Base-by-base conservation (phyloP, 1,140 invertebrate genomes). In the Zaprionus taronus region DNA sequence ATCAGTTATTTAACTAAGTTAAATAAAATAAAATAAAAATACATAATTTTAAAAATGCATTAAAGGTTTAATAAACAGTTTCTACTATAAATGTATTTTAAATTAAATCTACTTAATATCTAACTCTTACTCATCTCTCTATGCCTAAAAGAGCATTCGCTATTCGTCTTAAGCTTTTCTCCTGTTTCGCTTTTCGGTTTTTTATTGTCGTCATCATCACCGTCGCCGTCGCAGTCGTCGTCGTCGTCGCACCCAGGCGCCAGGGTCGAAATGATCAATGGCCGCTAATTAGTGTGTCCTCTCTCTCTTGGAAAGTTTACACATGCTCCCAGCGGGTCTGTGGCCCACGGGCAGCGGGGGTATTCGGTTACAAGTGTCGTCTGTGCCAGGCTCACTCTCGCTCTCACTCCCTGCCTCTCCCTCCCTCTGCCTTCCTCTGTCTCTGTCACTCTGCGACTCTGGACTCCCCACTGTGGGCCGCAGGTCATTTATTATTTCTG, bases 231-330 rank as follows among this genome's bases (percentile, higher is more conserved):
- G 75, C 41, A 28, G 44, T 53, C 34, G 47, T 44, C 14, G 63
- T 47, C 58, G 65, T 69, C 79, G 79, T 85, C 72, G 74, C 82
- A 77, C 78, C 75, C 75, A 77, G 85, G 84, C 81, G 84, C 85
- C 85, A 69, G 69, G 53, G 44, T 70, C 62, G 44, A 64, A 85
- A 89, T 89, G 85, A 89, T 90, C 84, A 89, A 89, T 89, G 85
- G 79, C 36, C 81, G 76, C 85, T 89, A 89, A 89, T 89, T 89
- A 89, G 81, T 90, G 85, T 81, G 81, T 90, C 81, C 85, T 81
- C 85, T 80, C 71, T 34, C 62, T 83, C 60, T 83, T 74, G 80
- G 84, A 81, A 84, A 83, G 73, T 89, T 80, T 87, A 83, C 83
- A 85, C 81, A 89, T 90, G 81, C 85, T 85, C 55, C 47, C 72